These are phyloP conservation scores for Drosophila birchii DNA, from an alignment of 2,888 invertebrate genomes.

Conservation along the genomic window DNA sequence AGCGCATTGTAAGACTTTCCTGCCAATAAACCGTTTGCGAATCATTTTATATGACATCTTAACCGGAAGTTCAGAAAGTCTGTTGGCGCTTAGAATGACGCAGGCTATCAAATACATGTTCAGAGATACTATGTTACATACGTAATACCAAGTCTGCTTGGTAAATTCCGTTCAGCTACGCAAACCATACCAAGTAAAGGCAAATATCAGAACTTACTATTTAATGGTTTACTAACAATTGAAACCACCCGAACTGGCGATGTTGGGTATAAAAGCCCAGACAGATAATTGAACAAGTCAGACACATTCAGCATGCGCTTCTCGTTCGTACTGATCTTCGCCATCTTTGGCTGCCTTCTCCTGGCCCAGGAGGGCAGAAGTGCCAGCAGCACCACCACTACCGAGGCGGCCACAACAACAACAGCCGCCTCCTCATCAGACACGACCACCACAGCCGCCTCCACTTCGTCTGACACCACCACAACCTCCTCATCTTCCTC, in stretches of 20 bases:
- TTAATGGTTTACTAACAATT: not conserved
- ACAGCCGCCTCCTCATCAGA: not conserved
- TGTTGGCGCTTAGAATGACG: not conserved
- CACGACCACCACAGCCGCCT: slow-evolving; percentile 17
- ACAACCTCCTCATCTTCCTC: not conserved
- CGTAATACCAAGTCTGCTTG: not conserved
- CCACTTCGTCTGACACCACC: slow-evolving; percentile 9
- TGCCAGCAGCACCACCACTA: not conserved
- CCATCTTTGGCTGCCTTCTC: slow-evolving; percentile 21
- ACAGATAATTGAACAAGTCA: not conserved
- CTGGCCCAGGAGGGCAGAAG: too few species aligned
- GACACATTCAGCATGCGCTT: slow-evolving; percentile 3
- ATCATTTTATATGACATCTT: slow-evolving; percentile 14
- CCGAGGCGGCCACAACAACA: not conserved
- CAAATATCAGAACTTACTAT: not conserved
- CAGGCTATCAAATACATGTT: not conserved
- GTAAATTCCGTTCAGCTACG: slow-evolving; percentile 4
- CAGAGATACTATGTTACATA: too few species aligned
- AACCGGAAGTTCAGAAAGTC: not conserved
- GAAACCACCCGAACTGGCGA: not conserved
- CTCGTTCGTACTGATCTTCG: slow-evolving; percentile 11
- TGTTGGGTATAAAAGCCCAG: not conserved
- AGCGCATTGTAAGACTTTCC: slow-evolving; percentile 12
- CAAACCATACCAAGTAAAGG: slow-evolving; percentile 3
- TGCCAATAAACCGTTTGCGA: not conserved